Base-by-base conservation (phyloP, 2,888 invertebrate genomes). In the Macrophya alboannulata region DNA sequence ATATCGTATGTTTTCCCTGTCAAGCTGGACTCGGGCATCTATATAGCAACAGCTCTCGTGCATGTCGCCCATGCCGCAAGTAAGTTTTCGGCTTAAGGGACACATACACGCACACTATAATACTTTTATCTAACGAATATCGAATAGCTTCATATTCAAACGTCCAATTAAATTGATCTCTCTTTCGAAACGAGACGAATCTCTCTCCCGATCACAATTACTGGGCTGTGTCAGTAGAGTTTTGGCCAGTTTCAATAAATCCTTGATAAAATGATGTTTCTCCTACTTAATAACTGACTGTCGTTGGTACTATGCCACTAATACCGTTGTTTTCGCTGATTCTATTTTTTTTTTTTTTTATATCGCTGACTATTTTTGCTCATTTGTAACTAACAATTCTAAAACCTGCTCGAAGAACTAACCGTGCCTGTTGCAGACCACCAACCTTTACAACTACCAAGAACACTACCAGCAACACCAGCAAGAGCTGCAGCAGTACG, bases 361-460 rank as follows among this genome's bases (percentile, higher is more conserved):
- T 15, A n/a, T 37, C 25, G 21, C 45, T 45, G 15, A 48, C 48
- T 48, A 0, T 62, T 21, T 84, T n/a, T 48, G 6, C 68, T 25
- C 21, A 4, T 62, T 3, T 37, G 37, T 31, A 8, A 68, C 83
- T 83, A 83, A 83, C 83, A 71, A 62, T 51, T 62, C 62, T 68
- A 45, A 71, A 68, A 48, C 48, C 51, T 43, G 76, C 85, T 85
- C 82, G 81, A 85, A 71, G 84, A 86, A 91, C 92, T 92, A 92
- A 92, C 92, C 88, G 85, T 90, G 89, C 90, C 87, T 93, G 92
- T 93, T 93, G 89, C 93, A 93, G 93, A 92, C 93, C 92, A 90
- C 92, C 92, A 92, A 91, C 89, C 90, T 92, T 90, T 93, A 91
- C 93, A 92, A 92, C 93, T 94, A 92, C 93, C 93, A 92, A 92